Base-by-base conservation (phyloP, 2,797 vertebrate species). In the Brotula barbata region DNA sequence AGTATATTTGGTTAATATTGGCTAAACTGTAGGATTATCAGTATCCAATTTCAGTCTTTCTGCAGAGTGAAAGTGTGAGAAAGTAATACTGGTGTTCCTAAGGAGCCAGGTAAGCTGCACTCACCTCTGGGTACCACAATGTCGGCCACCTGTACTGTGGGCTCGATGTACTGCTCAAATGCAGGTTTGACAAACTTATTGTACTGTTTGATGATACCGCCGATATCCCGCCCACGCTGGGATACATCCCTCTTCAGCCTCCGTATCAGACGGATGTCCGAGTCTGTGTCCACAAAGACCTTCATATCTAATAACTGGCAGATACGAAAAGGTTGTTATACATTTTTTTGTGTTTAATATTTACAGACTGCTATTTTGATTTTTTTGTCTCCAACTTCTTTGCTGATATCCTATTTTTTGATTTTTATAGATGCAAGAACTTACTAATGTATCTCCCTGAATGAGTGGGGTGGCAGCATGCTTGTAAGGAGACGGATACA, bases 141-240 rank as follows among this genome's bases (percentile, higher is more conserved):
- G 73, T 94, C 93, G 0, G 93, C 93, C 0, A 93, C 80, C 74
- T 93, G 93, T 56, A 94, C 90, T 0, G 93, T 93, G 61, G 92
- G 92, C 66, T 94, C 93, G 22, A 94, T 94, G 82, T 93, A 94
- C 77, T 92, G 92, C 77, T 94, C 93, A 7, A 94, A 94, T 0
- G 92, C 83, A 0, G 93, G 93, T 78, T 94, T 94, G n/a, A 94
- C 93, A 61, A 91, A 94, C 74, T 91, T 93, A 40, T 94, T 94
- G 85, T 94, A 94, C 56, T 92, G 93, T 50, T 93, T 93, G 75
- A 94, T 93, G 62, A 93, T 92, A 8, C 93, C 92, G 6, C 65
- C 31, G 63, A 94, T 92, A 85, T 94, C 86, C 2, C 93, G 92
- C 0, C 93, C 92, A 0, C 92, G 89, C 20, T 90, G 89, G 0